Base-by-base conservation (phyloP, 2,888 invertebrate genomes). In the Athalia cordata region DNA sequence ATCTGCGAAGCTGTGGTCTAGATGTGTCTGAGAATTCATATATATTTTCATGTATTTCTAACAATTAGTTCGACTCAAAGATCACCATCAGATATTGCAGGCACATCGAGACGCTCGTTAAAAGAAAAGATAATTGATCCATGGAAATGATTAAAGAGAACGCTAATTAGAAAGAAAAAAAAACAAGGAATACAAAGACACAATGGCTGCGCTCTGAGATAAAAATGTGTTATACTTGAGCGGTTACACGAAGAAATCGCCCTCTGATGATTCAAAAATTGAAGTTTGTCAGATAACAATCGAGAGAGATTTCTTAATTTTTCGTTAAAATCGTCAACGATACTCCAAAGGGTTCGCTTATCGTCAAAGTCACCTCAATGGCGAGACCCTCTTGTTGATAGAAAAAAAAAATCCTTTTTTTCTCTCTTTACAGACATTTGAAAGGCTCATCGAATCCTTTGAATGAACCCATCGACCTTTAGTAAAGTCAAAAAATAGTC, bases 1-100 rank as follows among this genome's bases (percentile, higher is more conserved):
- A 72, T 75, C 49, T 64, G 75, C 75, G 75, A 75, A 75, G 64
- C 75, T 75, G 62, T 62, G 62, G 45, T 52, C 62, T 11, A 50
- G 43, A 47, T 62, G 75, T 75, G 75, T 50, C 52, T 50, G 64
- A 62, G 75, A 75, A 0, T 50, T 72, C 57, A 11, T 47, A 3
- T 11, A 55, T 8, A 55, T 4, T 55, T 11, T 55, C 55, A n/a
- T 43, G n/a, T n/a, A 4, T 11, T 65, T 47, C n/a, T 5, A 5
- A 4, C 43, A 29, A 5, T 55, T 29, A 52, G 29, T 7, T 66
- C 49, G 49, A 49, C n/a, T 13, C 1, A 55, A 52, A 43, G 29
- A 52, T 52, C 29, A 3, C 15, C 55, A 29, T 29, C 3, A 4
- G 47, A 72, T 59, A 45, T 15, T 59, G 43, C 57, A 47, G 59